Evolutionary conservation across 2,797 vertebrate genomes (phyloP).

Genomic region (Neostethus bicornis): DNA sequence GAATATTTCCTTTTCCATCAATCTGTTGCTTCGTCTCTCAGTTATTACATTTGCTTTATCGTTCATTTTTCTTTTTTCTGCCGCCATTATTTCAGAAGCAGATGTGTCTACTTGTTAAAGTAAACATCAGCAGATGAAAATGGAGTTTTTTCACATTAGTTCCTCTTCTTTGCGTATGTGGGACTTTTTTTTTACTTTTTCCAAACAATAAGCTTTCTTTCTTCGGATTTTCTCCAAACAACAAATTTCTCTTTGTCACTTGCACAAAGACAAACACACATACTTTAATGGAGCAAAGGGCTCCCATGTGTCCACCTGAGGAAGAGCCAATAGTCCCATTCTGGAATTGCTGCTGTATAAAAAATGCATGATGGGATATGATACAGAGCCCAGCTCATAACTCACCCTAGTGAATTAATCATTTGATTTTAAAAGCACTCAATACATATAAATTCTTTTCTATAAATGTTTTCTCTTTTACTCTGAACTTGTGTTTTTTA

Average conservation of each 20-base stretch:
- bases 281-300: constrained; percentile 68
- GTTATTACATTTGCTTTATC: constrained; percentile 41
- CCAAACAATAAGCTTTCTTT: constrained; percentile 18
- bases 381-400: constrained; percentile 68
- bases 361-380: constrained; percentile 80
- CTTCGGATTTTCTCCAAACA: constrained; percentile 49
- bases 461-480: constrained; percentile 9
- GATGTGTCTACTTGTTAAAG: constrained; percentile 58
- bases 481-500: not conserved
- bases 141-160: constrained; percentile 42
- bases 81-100: constrained; percentile 32
- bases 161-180: constrained; percentile 13
- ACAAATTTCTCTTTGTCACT: constrained; percentile 46
- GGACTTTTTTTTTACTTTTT: constrained; percentile 33
- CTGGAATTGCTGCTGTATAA: constrained; percentile 67
- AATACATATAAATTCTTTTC: constrained; percentile 17
- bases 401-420: constrained; percentile 71
- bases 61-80: constrained; percentile 33
- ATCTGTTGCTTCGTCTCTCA: constrained; percentile 47
- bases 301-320: constrained; percentile 52
- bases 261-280: constrained; percentile 16
- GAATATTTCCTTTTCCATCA: constrained; percentile 68
- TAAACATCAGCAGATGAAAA: constrained; percentile 70
- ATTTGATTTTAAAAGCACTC: constrained; percentile 60
- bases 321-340: constrained; percentile 44